Evolutionary conservation across 2,113 vertebrate genomes (phyloP), one percentile per base, ranked within the genome.

Genomic region (Tenebrosternarchus preto): DNA sequence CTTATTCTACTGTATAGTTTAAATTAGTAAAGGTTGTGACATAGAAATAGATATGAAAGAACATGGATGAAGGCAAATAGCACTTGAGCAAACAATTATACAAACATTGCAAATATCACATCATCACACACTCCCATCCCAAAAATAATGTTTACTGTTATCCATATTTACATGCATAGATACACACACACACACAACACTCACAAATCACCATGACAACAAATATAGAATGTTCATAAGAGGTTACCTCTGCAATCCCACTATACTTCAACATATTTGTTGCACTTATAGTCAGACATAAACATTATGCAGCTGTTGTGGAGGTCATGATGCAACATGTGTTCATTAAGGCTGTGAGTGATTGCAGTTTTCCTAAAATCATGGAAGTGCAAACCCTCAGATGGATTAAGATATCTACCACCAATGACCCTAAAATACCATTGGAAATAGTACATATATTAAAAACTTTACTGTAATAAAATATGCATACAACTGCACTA

Each of bases 311-410:
- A 77, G 19, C 11, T 27, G 29, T 50, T 36, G 27, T 15, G 57
- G 31, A 15, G 43, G 15, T 15, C 12, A 15, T 3, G 2, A 2
- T 50, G 12, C 15, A 50, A 50, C 11, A 50, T 50, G 11, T 50
- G 8, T 29, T 29, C 71, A 74, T 80, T 80, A 50, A 74, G 46
- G 24, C 71, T 75, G 60, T 75, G 50, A 46, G 78, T 80, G 46
- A 57, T 59, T 27, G 29, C 7, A 1, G 2, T 68, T 36, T n/a
- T 24, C 11, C 7, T 9, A 57, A 12, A 66, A 9, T 50, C 15
- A 20, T 20, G 16, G 4, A 31, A 19, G 29, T 27, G 19, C 19
- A 66, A 27, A 16, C 19, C 1, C 11, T 53, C 16, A 19, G 50
- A 50, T 24, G 12, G 59, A 76, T 24, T 5, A 59, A 50, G 43